Evolutionary conservation across 2,888 invertebrate genomes (phyloP).

Genomic region (Tetropium fuscum): DNA sequence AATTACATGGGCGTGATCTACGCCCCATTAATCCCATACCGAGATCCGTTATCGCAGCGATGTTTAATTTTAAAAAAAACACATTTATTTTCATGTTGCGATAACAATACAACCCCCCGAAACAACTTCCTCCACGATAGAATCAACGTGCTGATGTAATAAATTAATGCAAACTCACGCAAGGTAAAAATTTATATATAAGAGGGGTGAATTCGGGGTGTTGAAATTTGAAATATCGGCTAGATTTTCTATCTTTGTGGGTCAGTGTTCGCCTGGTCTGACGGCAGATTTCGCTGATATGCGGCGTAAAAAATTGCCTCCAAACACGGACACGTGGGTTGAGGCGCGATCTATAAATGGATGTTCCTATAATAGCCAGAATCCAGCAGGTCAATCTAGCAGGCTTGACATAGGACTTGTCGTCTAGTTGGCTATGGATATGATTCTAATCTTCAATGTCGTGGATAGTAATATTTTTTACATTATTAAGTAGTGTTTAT

Average conservation of each 20-base stretch:
- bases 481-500: no score
- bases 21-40: slow-evolving; percentile 18
- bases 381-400: no score
- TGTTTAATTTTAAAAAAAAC: slow-evolving; percentile 35
- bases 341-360: no score
- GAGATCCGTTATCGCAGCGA: slow-evolving; percentile 29
- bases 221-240: slow-evolving; percentile 27
- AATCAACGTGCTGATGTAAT: slow-evolving; percentile 32
- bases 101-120: slow-evolving; percentile 31
- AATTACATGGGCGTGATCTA: no score
- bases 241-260: slow-evolving; percentile 19
- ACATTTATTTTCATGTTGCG: slow-evolving; percentile 29
- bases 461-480: no score
- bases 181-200: slow-evolving; percentile 25
- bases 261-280: slow-evolving; percentile 12
- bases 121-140: slow-evolving; percentile 33
- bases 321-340: no score
- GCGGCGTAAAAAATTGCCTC: background rate
- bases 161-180: slow-evolving; percentile 34
- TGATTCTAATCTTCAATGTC: no score
- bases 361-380: no score
- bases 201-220: slow-evolving; percentile 12
- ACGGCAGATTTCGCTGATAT: slow-evolving; percentile 1
- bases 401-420: no score
- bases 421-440: no score